Evolutionary conservation across 92 coral and sea anemone species (phyloP), one percentile per base, ranked within the genome.

Genomic region (Umimayanthus chanpuru): DNA sequence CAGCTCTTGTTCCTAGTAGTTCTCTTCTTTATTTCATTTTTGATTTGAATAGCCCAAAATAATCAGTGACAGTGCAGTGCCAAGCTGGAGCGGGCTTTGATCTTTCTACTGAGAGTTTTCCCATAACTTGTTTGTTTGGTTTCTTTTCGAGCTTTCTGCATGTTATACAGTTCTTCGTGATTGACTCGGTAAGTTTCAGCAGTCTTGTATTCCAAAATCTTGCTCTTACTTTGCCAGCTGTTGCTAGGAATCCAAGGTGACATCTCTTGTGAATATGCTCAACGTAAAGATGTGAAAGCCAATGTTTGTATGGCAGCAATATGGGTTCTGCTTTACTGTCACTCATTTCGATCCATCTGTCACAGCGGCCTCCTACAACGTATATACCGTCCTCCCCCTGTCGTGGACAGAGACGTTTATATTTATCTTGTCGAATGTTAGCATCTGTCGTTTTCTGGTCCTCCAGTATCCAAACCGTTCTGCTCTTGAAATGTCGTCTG

Each of bases 401-500:
- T 66, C 87, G 53, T 49, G 94, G 92, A 86, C 94, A 92, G 61
- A 94, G 91, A 2, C 94, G 86, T 78, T 84, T 89, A 72, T 88
- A 94, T 87, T 67, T 75, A 55, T 94, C 96, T 47, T 82, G 78
- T 26, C 90, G 77, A 44, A 90, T 82, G 55, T 90, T 90, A 25
- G 70, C 56, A 23, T 40, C 65, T 56, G 92, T 88, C 16, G 77
- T 61, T 26, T 76, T 85, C 66, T 92, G 95, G 15, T 89, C 88
- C 32, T 90, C 85, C 73, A 80, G 81, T 83, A 94, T 92, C 94
- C 96, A 78, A 92, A 88, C 21, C 28, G 55, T 76, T 92, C 96
- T 9, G 96, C 93, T 26, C 56, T 84, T 74, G 67, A 10, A 21
- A 91, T 73, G 47, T 89, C 91, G 20, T 71, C 53, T 26, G 89